phyloP scores from a whole-genome alignment of 2,113 vertebrate species.

The Gadus chalcogrammus region DNA sequence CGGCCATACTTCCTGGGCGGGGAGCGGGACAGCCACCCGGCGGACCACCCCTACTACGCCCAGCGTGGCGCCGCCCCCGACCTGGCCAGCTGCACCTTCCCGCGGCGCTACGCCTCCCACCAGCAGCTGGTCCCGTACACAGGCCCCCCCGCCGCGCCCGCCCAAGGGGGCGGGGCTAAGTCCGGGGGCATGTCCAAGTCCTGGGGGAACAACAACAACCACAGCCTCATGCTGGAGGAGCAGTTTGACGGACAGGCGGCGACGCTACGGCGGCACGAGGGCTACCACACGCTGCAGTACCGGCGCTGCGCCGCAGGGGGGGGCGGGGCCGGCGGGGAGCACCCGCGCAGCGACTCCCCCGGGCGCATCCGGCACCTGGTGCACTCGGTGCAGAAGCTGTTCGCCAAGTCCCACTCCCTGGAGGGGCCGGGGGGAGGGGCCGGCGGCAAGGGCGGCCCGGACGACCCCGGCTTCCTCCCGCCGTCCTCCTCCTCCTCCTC shows the following conservation, averaged over 20 bases:
- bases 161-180: conserved; percentile 21
- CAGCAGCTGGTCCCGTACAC: conserved; percentile 84
- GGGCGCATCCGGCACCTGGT: conserved; percentile 94
- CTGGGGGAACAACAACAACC: conserved; percentile 42
- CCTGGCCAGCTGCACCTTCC: conserved; percentile 94
- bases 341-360: conserved; percentile 90
- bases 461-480: conserved; percentile 68
- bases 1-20: conserved; percentile 87
- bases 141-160: no score
- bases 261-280: conserved; percentile 78
- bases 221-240: conserved; percentile 78
- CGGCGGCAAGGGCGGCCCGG: conserved; percentile 61
- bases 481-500: conserved; percentile 22
- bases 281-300: conserved; percentile 97
- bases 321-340: conserved; percentile 74
- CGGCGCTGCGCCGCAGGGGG: conserved; percentile 53
- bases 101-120: conserved; percentile 91
- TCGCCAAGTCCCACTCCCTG: conserved; percentile 87
- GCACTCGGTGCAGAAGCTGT: conserved; percentile 92
- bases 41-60: conserved; percentile 74
- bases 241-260: conserved; percentile 92
- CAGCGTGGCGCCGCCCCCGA: conserved; percentile 81
- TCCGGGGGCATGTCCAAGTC: conserved; percentile 42
- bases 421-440: conserved; percentile 74
- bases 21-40: conserved; percentile 70